Base-by-base conservation (phyloP, 2,113 vertebrate species). In the Ploceus nigricollis region DNA sequence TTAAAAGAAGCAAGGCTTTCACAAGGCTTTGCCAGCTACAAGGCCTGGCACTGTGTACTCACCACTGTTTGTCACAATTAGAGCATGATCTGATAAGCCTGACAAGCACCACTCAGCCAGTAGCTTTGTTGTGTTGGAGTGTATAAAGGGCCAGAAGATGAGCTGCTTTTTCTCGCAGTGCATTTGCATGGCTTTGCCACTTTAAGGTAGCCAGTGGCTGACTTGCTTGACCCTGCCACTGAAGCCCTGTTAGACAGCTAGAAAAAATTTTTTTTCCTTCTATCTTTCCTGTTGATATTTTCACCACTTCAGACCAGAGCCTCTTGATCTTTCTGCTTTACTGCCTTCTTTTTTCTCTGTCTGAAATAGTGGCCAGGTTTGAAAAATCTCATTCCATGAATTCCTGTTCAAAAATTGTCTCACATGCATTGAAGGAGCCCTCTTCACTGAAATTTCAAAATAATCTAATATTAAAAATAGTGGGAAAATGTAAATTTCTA, bases 31-130 rank as follows among this genome's bases (percentile, higher is more conserved):
- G 37, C 70, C 82, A 85, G 56, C 82, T 64, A 31, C 35, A 31
- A 50, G 8, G 45, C 31, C 44, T 5, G 12, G 50, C 65, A 69
- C 68, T 76, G 64, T 39, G 58, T 51, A 50, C n/a, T 87, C 75
- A 51, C 13, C 69, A 72, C 81, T 89, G 61, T 92, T 79, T 82
- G 72, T 35, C 86, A 93, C 80, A 95, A 96, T 44, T 94, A 80
- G 93, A 96, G 95, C 95, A 95, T 96, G 94, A 91, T 33, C 94
- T 94, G 87, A 96, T 96, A 54, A 71, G 93, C 90, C 93, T 82
- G 82, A 91, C 47, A 93, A 94, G 77, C 86, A 57, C 58, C 40
- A 25, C 54, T 70, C 60, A 68, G 70, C 73, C 35, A 33, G 51
- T 35, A 77, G 44, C 19, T 84, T 13, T 35, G 12, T 40, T 82